A percentile compares a stretch with the other conserved stretches of the same genome.
phyloP scores from a whole-genome alignment of 2,888 invertebrate species.

The Agapostemon virescens region DNA sequence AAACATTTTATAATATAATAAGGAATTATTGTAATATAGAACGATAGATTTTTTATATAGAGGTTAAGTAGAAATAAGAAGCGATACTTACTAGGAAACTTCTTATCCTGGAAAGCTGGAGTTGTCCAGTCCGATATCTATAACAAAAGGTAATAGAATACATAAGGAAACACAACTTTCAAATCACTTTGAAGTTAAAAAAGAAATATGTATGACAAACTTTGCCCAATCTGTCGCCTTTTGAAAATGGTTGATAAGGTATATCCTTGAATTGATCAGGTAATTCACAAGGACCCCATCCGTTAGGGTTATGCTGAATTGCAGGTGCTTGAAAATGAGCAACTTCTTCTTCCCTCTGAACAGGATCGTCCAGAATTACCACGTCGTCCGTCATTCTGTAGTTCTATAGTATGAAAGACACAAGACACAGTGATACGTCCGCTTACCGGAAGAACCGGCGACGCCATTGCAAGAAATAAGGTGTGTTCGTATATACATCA shows the following conservation, averaged over 20 bases:
- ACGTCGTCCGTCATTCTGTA: constrained; percentile 63
- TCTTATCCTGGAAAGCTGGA: constrained; percentile 94
- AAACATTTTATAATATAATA: neutral
- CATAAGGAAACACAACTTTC: constrained; percentile 15
- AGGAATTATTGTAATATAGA: neutral
- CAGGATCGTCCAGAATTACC: constrained; percentile 52
- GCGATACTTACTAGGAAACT: constrained; percentile 90
- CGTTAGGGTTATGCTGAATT: constrained; percentile 92
- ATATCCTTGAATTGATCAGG: constrained; percentile 97
- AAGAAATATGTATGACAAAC: constrained; percentile 81
- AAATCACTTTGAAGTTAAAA: neutral
- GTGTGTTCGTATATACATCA: constrained; percentile 9
- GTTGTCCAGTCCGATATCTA: constrained; percentile 98
- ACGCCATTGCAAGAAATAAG: constrained; percentile 37
- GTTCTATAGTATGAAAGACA: constrained; percentile 11
- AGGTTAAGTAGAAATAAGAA: constrained; percentile 19
- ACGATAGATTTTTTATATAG: no score
- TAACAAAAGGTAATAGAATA: constrained; percentile 15
- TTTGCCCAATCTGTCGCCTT: constrained; percentile 98
- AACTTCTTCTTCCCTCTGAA: constrained; percentile 81
- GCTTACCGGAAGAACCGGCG: constrained; percentile 40
- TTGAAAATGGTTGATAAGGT: constrained; percentile 99
- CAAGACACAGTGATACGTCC: constrained; percentile 15
- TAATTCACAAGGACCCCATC: constrained; percentile 98
- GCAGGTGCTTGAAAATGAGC: constrained; percentile 87